Percentiles rank a stretch among this genome's conserved stretches.
These are phyloP conservation scores for Nothoprocta perdicaria DNA, from an alignment of 2,113 vertebrate species.

Conservation along the genomic window DNA sequence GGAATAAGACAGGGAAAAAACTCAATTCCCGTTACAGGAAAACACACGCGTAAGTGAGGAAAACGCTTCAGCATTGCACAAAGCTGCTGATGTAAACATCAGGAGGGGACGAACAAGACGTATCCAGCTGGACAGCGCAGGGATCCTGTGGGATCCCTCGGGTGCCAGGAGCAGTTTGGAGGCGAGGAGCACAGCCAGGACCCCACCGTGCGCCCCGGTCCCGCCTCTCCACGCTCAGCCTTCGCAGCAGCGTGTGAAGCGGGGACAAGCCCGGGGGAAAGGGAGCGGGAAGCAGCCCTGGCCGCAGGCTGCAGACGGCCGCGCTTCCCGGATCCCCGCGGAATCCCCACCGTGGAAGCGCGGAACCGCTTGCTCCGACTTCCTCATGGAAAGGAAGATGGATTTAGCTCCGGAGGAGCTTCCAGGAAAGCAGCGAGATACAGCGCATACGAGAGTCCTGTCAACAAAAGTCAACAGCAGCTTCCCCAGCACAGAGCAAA, in stretches of 20 bases:
- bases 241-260: background rate
- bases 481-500: background rate
- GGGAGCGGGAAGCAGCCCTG: background rate
- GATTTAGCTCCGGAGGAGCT: background rate
- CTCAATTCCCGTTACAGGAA: background rate
- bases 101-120: too few species aligned
- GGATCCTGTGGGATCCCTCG: background rate
- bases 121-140: background rate
- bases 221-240: background rate
- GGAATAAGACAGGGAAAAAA: background rate
- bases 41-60: background rate
- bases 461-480: background rate
- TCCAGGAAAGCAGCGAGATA: background rate
- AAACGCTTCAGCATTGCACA: too few species aligned
- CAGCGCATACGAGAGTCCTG: background rate
- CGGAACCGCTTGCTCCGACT: rapidly evolving
- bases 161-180: too few species aligned
- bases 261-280: background rate
- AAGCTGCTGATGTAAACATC: background rate
- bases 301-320: background rate
- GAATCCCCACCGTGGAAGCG: background rate
- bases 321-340: background rate
- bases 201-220: too few species aligned
- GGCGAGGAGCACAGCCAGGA: too few species aligned
- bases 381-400: background rate